A percentile compares a stretch with the other conserved stretches of the same genome.
Evolutionary conservation across 2,797 vertebrate genomes (phyloP).

Genomic region (Champsocephalus esox): DNA sequence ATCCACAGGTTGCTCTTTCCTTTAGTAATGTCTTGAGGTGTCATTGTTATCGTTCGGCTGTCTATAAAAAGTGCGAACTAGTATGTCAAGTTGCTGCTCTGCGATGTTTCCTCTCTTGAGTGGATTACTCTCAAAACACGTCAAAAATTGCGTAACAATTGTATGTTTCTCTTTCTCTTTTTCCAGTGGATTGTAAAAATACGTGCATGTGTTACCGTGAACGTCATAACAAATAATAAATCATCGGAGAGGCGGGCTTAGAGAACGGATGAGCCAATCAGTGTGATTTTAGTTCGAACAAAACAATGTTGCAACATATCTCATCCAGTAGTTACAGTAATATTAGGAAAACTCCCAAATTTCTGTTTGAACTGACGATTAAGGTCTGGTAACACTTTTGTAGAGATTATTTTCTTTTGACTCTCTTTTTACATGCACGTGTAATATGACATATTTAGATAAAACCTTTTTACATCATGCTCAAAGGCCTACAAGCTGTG

Average conservation of each 20-base stretch:
- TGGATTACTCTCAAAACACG: not conserved
- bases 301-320: not conserved
- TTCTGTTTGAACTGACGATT: not conserved
- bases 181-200: slow-evolving; percentile 9
- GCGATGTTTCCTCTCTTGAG: slow-evolving; percentile 20
- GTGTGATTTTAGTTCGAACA: fast-evolving
- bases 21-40: slow-evolving; percentile 65
- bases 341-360: not conserved
- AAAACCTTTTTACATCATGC: not conserved
- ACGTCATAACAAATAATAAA: slow-evolving; percentile 8
- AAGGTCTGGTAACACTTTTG: not conserved
- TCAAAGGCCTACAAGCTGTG: not conserved
- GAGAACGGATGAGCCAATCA: slow-evolving; percentile 60
- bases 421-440: not conserved
- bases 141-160: not conserved
- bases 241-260: slow-evolving; percentile 38
- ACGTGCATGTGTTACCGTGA: slow-evolving; percentile 72
- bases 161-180: not conserved
- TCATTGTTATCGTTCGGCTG: slow-evolving; percentile 63
- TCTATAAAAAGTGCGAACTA: slow-evolving; percentile 18
- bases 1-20: slow-evolving; percentile 87
- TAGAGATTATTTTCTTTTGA: not conserved
- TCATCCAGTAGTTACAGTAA: not conserved
- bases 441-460: not conserved
- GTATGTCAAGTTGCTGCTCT: slow-evolving; percentile 55